Conservation (phyloP, 1,140 invertebrate species). For the Drosophila biarmipes region DNA sequence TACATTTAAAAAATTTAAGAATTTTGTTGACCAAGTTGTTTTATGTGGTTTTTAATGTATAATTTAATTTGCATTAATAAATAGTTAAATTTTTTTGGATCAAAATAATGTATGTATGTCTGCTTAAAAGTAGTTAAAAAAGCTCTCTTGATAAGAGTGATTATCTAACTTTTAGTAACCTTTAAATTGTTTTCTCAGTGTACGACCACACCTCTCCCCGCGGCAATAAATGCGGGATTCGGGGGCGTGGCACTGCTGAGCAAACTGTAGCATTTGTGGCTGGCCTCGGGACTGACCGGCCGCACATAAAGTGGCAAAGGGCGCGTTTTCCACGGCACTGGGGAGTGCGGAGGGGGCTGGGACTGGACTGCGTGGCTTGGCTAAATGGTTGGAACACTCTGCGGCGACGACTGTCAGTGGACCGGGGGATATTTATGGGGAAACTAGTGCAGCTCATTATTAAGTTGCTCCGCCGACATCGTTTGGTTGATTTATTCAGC, state of each 20-base stretch:
- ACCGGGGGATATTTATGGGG: background rate
- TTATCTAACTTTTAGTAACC: too few species aligned
- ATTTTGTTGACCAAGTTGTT: too few species aligned
- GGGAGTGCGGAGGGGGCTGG: slow-evolving; percentile 6
- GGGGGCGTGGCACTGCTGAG: slow-evolving; percentile 29
- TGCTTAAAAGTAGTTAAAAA: too few species aligned
- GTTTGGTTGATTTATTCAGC: slow-evolving; percentile 48
- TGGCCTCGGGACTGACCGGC: slow-evolving; percentile 29
- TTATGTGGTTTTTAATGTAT: too few species aligned
- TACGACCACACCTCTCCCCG: slow-evolving; percentile 15
- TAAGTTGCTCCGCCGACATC: slow-evolving; percentile 37
- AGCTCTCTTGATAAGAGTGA: too few species aligned
- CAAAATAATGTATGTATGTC: too few species aligned
- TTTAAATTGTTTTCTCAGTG: background rate
- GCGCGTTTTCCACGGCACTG: slow-evolving; percentile 22
- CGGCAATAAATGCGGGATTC: background rate
- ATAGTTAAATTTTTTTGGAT: too few species aligned
- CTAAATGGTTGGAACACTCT: slow-evolving; percentile 42
- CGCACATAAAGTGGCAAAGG: slow-evolving; percentile 52
- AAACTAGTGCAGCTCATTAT: slow-evolving; percentile 34
- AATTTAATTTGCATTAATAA: too few species aligned
- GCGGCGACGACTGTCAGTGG: slow-evolving; percentile 15
- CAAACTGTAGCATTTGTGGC: slow-evolving; percentile 72
- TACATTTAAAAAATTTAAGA: too few species aligned
- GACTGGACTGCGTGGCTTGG: slow-evolving; percentile 29